Percentiles rank a stretch among this genome's conserved stretches.
phyloP scores from a whole-genome alignment of 2,888 invertebrate species.

The Panopea generosa region DNA sequence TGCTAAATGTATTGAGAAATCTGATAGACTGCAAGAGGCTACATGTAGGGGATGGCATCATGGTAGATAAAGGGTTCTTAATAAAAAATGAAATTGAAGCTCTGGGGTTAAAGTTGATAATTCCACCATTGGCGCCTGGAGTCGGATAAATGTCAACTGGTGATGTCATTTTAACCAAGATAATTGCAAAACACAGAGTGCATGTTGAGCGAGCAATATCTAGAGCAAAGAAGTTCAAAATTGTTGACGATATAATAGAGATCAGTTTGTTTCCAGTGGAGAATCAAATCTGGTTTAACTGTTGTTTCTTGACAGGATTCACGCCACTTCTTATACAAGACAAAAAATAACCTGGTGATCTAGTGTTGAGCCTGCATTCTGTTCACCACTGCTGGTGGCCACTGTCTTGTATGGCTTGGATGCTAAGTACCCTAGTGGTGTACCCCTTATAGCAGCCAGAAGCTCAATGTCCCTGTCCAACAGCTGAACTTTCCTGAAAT shows the following conservation, averaged over 20 bases:
- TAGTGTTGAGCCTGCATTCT: conserved; percentile 1
- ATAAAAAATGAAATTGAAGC: conserved; percentile 34
- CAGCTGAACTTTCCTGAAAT: conserved; percentile 6
- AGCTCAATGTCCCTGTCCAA: conserved; percentile 9
- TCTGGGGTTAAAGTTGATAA: conserved; percentile 32
- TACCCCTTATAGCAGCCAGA: background rate
- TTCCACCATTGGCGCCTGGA: conserved; percentile 35
- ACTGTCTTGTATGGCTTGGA: conserved; percentile 1
- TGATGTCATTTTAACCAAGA: conserved; percentile 31
- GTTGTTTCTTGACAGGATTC: conserved; percentile 37
- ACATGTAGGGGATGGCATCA: conserved; percentile 37
- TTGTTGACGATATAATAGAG: conserved; percentile 29
- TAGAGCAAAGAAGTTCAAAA: conserved; percentile 35
- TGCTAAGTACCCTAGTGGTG: conserved; percentile 5
- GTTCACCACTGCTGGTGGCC: conserved; percentile 5
- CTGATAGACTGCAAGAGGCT: conserved; percentile 17
- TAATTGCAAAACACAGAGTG: conserved; percentile 37
- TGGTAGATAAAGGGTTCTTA: conserved; percentile 47
- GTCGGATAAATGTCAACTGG: conserved; percentile 25
- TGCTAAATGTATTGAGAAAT: conserved; percentile 20
- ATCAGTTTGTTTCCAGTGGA: conserved; percentile 17
- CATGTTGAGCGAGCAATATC: conserved; percentile 49
- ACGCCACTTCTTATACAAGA: conserved; percentile 34
- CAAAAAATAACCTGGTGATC: conserved; percentile 17
- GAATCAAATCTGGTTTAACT: conserved; percentile 41